Conservation (phyloP, 1,140 invertebrate genomes). For the Phenacoccus solenopsis region DNA sequence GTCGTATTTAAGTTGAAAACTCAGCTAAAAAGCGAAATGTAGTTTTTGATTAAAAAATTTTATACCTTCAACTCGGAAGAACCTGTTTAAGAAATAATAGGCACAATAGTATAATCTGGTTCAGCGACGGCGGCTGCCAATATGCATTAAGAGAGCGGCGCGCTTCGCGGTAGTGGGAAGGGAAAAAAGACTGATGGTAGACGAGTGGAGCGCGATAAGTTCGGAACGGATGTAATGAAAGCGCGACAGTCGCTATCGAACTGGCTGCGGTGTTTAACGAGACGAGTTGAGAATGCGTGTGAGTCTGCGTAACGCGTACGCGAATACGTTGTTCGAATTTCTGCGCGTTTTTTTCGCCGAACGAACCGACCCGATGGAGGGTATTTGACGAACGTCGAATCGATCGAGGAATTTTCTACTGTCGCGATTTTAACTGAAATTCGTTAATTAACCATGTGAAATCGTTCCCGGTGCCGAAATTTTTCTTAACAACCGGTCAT, state of each 20-base stretch:
- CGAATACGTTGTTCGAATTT: background rate
- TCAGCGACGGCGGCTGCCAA: no score
- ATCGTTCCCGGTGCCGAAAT: background rate
- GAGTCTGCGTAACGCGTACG: background rate
- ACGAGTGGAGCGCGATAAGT: background rate
- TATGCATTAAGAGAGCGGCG: no score
- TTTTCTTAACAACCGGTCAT: background rate
- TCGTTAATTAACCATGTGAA: background rate
- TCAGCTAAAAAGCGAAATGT: no score
- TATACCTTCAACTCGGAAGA: no score
- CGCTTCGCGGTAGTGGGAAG: no score
- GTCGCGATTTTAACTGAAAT: background rate
- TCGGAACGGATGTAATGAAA: background rate
- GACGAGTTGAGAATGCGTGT: background rate
- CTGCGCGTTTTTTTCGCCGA: background rate
- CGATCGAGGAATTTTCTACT: background rate
- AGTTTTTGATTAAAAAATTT: no score
- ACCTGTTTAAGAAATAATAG: no score
- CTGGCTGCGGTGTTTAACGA: background rate
- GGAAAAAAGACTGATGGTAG: background rate
- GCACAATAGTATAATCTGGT: no score
- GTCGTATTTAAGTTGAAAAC: no score
- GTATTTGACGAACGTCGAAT: background rate
- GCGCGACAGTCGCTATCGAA: conserved; percentile 1
- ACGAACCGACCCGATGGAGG: background rate